Evolutionary conservation across 92 coral and sea anemone species (phyloP), one percentile per base, ranked within the genome.

Genomic region (Phenganax marumi): DNA sequence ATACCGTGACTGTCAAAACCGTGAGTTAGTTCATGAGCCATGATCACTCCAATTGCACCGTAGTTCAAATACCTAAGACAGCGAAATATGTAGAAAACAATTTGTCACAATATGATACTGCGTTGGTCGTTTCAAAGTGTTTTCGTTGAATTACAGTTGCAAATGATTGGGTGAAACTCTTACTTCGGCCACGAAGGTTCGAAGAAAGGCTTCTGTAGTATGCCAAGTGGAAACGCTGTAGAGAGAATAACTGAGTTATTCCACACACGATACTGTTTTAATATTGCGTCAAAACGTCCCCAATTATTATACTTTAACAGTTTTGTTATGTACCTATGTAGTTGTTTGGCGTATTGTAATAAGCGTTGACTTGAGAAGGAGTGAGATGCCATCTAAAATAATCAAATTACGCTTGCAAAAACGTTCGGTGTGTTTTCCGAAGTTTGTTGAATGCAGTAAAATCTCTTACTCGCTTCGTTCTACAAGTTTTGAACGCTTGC

Each of bases 21-120:
- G 63, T 95, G 98, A 0, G 98, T 95, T 46, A 92, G 72, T 84
- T 95, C 98, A 84, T 95, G 98, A 25, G 97, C 98, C 98, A 95
- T 95, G 10, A 95, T 88, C 54, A 92, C 92, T 8, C 98, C 98
- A 69, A 95, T 90, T 46, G 95, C 98, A 53, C 98, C 98, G 76
- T 90, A 95, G 69, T 95, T 95, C 39, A 95, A 87, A 33, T 97
- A 90, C 81, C 98, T 95, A 33, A 52, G 26, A 53, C 3, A 33
- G 43, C 43, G 4, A 49, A 66, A 64, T 39, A 74, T 2, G 11
- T 18, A 12, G 13, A 18, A 6, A 39, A 70, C 50, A 70, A 22
- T 22, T 3, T 18, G 16, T 23, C 26, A 2, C 70, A 63, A 39
- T 18, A 10, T 39, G 16, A 4, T 12, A 12, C 70, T 18, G 70